Percentiles rank a stretch among this genome's conserved stretches.
phyloP scores from a whole-genome alignment of 2,888 invertebrate species.

The Antheraea assamensis region DNA sequence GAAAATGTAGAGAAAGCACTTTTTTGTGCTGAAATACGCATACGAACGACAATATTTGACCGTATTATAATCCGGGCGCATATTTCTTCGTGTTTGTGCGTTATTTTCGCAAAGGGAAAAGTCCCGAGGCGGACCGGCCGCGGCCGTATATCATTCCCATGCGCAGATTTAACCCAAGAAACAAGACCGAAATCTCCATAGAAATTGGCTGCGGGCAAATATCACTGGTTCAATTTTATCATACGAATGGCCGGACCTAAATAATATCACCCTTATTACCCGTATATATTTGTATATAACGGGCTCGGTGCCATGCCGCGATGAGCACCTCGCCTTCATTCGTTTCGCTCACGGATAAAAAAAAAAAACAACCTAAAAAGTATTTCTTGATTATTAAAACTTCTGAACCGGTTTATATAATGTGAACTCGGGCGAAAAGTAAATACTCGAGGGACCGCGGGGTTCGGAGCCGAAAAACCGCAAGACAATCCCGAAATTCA shows the following conservation, averaged over 20 bases:
- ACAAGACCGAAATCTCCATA: constrained; percentile 80
- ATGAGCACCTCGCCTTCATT: constrained; percentile 15
- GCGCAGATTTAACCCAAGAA: constrained; percentile 75
- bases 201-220: constrained; percentile 77
- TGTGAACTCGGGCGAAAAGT: constrained; percentile 34
- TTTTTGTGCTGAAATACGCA: constrained; percentile 38
- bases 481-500: constrained; percentile 81
- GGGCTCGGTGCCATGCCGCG: constrained; percentile 59
- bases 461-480: constrained; percentile 72
- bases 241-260: constrained; percentile 79
- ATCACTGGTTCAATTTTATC: constrained; percentile 76
- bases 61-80: constrained; percentile 40
- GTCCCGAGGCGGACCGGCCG: constrained; percentile 45
- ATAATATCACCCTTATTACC: constrained; percentile 73
- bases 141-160: constrained; percentile 67
- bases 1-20: constrained; percentile 35
- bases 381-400: constrained; percentile 39
- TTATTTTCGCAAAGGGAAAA: constrained; percentile 64
- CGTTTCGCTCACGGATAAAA: constrained; percentile 50
- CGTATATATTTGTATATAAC: constrained; percentile 58
- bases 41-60: constrained; percentile 49
- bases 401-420: constrained; percentile 10
- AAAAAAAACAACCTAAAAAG: constrained; percentile 50
- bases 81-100: constrained; percentile 46
- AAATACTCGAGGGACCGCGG: constrained; percentile 53